Evolutionary conservation across 2,113 vertebrate genomes (phyloP).

Genomic region (Butorides virescens): DNA sequence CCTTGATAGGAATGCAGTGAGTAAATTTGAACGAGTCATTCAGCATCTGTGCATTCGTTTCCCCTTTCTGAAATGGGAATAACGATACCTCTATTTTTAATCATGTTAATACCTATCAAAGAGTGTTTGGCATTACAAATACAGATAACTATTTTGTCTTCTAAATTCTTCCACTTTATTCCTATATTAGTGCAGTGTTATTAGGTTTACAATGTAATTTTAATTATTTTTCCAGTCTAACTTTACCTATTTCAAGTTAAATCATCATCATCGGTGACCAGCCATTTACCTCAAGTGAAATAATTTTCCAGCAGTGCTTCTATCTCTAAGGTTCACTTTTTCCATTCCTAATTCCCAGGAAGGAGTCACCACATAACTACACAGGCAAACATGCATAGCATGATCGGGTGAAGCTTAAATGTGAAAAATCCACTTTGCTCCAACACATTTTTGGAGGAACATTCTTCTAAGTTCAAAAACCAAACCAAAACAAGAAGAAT

Average conservation of each 20-base stretch:
- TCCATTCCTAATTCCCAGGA: background rate
- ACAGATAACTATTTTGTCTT: background rate
- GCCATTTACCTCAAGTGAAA: background rate
- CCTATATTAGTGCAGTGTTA: background rate
- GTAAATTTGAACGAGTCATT: background rate
- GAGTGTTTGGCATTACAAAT: background rate
- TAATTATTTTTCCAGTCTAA: background rate
- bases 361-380: background rate
- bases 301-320: background rate
- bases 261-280: background rate
- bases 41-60: background rate
- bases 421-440: background rate
- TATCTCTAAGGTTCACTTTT: background rate
- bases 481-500: background rate
- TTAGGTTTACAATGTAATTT: background rate
- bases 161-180: background rate
- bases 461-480: background rate
- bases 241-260: background rate
- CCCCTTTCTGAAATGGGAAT: background rate
- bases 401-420: background rate
- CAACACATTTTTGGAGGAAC: background rate
- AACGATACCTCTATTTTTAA: background rate
- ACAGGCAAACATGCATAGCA: background rate
- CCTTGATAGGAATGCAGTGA: background rate
- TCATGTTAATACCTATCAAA: background rate